Evolutionary conservation across 92 coral and sea anemone genomes (phyloP), one percentile per base, ranked within the genome.

Genomic region (Nematostella vectensis): DNA sequence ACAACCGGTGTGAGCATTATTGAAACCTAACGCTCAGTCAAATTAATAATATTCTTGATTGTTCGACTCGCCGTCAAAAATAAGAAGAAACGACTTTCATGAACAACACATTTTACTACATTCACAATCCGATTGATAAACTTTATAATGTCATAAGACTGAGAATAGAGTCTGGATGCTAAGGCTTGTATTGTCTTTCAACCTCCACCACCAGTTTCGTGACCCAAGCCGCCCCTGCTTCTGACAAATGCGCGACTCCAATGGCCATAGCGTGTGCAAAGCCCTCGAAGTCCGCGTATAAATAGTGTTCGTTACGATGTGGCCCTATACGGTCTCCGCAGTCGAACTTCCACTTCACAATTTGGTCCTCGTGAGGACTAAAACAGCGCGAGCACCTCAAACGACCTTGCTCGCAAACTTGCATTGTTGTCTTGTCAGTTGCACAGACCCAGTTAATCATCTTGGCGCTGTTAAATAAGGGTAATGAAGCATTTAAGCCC

Each of bases 261-360:
- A 54, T 44, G 1, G 64, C 62, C 49, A 71, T 64, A 10, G 73
- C 78, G 54, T 54, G 74, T 0, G 29, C 49, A 57, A 65, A 72
- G 13, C 65, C 79, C 48, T 57, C 49, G 27, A 39, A 54, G 27
- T 72, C 79, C 2, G 74, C 33, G 11, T 28, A 8, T 1, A 37
- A 25, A 28, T 13, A 72, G 33, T 54, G 79, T 6, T 19, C 47
- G 57, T 43, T 55, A 20, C 50, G 57, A 55, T 72, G 74, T 15
- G 58, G 74, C 26, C 79, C 66, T 13, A 26, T 39, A 3, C 79
- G 65, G 45, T 56, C 75, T 38, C 79, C 79, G 44, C 79, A 72
- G 29, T 72, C 74, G 43, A 72, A 72, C 44, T 55, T 72, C 79
- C 79, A 72, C 56, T 72, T 72, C 37, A 55, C 39, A 47, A 72